Evolutionary conservation across 2,888 invertebrate genomes (phyloP), one percentile per base, ranked within the genome.

Genomic region (Bombyx huttoni): DNA sequence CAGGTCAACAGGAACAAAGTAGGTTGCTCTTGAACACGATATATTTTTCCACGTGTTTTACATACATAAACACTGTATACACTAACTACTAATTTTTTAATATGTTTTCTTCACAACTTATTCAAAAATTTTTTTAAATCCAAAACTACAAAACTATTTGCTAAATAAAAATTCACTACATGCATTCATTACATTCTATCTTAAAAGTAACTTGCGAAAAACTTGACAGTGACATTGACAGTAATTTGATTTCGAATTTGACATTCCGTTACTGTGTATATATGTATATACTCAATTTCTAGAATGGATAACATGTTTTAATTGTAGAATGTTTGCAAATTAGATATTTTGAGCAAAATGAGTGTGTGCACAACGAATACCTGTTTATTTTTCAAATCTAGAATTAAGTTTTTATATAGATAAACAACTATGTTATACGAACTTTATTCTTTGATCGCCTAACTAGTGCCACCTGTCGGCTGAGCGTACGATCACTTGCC

Each of bases 1-100:
- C 78, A 77, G 76, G 77, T 79, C 78, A 79, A 72, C 80, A 80
- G 78, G 79, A 81, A 81, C 80, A 74, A 83, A 75, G 79, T 80
- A 78, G 73, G 74, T 69, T 78, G 73, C 70, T 71, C 68, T 69
- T 65, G 58, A 66, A 62, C 63, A 66, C 62, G 64, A 68, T 68
- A 73, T 72, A 40, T 40, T 24, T 24, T 70, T 65, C 67, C 73
- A 74, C 73, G 65, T 70, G 68, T 63, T 67, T 67, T 66, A 70
- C 70, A 70, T 61, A 65, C 53, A 63, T 65, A 78, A 72, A 65
- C 70, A 70, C 62, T 61, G 69, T 70, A 70, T 73, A 75, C 70
- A 76, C 70, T 73, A 71, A 64, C 55, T 71, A 78, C 68, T 75
- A 80, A 66, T 68, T 67, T 67, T 56, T 62, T 65, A 70, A 68